Conservation (phyloP, 2,797 vertebrate genomes). For the Gephyroberyx darwinii region DNA sequence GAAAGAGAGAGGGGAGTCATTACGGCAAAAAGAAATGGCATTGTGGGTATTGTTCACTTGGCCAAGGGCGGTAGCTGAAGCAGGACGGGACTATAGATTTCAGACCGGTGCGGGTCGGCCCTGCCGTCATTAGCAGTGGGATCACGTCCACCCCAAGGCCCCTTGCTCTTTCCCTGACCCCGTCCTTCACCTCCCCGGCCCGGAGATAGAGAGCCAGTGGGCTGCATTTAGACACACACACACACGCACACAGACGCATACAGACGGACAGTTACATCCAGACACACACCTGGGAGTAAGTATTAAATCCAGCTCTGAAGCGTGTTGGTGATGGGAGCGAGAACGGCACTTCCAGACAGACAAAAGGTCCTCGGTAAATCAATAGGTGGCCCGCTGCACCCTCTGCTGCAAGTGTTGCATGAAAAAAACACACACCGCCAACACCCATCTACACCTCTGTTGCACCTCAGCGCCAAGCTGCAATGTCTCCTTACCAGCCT, state of each 20-base stretch:
- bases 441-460: background rate
- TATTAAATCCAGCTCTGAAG: constrained; percentile 48
- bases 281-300: constrained; percentile 23
- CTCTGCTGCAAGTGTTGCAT: constrained; percentile 6
- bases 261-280: background rate
- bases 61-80: constrained; percentile 42
- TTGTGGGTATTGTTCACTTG: background rate
- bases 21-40: constrained; percentile 12
- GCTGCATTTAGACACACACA: constrained; percentile 46
- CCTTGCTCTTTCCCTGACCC: constrained; percentile 46
- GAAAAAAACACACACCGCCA: constrained; percentile 9
- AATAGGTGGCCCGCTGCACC: constrained; percentile 33
- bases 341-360: constrained; percentile 26
- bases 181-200: constrained; percentile 66
- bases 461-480: background rate
- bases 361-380: constrained; percentile 27
- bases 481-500: background rate
- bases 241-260: constrained; percentile 3
- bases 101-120: constrained; percentile 16
- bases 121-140: constrained; percentile 56
- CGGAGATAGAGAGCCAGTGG: constrained; percentile 52
- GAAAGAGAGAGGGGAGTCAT: background rate
- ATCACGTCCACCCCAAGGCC: constrained; percentile 54
- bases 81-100: constrained; percentile 42
- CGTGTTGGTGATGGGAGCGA: constrained; percentile 35